phyloP scores from a whole-genome alignment of 2,113 vertebrate genomes.

The Notarius quadriscutis region DNA sequence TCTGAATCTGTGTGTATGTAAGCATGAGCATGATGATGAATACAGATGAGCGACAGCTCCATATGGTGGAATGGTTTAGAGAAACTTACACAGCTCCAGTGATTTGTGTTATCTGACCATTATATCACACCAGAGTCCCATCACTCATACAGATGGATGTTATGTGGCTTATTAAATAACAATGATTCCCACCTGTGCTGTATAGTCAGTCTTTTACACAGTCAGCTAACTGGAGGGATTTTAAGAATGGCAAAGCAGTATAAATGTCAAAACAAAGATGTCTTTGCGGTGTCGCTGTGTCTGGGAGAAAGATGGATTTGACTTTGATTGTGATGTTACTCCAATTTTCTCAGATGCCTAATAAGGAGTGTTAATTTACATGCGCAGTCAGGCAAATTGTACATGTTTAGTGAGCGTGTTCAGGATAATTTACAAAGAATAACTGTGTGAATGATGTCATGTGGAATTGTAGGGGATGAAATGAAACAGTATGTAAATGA shows the following conservation, averaged over 20 bases:
- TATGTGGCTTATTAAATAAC: conserved; percentile 40
- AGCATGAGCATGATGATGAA: conserved; percentile 34
- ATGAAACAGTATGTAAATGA: neutral
- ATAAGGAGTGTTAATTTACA: neutral
- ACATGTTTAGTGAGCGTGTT: neutral
- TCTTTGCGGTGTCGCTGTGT: conserved; percentile 4
- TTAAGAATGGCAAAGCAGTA: conserved; percentile 21
- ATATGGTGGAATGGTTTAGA: conserved; percentile 44
- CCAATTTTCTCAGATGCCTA: neutral
- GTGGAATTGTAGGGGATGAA: neutral
- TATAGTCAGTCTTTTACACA: conserved; percentile 33
- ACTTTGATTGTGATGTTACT: neutral
- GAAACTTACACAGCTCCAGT: conserved; percentile 20
- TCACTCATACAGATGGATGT: conserved; percentile 36
- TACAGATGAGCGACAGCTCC: conserved; percentile 40
- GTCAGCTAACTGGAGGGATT: neutral
- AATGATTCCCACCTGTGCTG: conserved; percentile 28
- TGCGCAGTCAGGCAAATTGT: neutral
- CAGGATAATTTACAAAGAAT: neutral
- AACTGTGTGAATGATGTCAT: neutral
- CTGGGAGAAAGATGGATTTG: neutral
- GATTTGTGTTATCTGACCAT: conserved; percentile 24
- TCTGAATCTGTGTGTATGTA: neutral
- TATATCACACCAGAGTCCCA: conserved; percentile 36
- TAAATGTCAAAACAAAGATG: neutral